These are phyloP conservation scores for Meles meles DNA, from an alignment of 2,113 vertebrate genomes.

Conservation along the genomic window DNA sequence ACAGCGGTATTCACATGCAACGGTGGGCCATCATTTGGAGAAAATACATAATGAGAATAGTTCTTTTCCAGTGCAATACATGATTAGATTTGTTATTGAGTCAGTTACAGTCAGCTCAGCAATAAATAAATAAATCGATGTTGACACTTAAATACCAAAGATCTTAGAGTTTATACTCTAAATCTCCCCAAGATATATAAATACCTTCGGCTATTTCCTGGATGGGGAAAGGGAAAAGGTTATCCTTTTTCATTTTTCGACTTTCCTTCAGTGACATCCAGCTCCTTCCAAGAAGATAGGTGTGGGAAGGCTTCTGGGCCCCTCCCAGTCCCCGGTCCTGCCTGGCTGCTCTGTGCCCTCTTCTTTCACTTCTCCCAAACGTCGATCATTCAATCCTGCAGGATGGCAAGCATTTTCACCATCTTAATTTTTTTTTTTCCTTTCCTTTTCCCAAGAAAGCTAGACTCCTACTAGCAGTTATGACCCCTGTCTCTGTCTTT, in stretches of 20 bases:
- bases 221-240: slow-evolving; percentile 65
- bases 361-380: slow-evolving; percentile 55
- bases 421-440: background rate
- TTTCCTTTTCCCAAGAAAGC: slow-evolving; percentile 24
- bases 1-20: slow-evolving; percentile 80
- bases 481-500: background rate
- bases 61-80: slow-evolving; percentile 77
- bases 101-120: slow-evolving; percentile 84
- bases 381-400: slow-evolving; percentile 62
- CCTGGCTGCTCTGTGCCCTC: background rate
- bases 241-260: slow-evolving; percentile 62
- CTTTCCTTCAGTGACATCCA: slow-evolving; percentile 62
- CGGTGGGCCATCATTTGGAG: slow-evolving; percentile 76
- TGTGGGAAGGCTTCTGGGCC: slow-evolving; percentile 44
- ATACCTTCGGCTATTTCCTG: slow-evolving; percentile 75
- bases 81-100: slow-evolving; percentile 87
- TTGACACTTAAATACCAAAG: slow-evolving; percentile 86
- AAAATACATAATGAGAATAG: slow-evolving; percentile 84
- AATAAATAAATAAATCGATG: slow-evolving; percentile 89
- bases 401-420: slow-evolving; percentile 68
- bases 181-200: slow-evolving; percentile 82
- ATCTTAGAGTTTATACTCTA: slow-evolving; percentile 83
- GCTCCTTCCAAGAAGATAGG: slow-evolving; percentile 53
- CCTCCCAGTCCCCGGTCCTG: slow-evolving; percentile 41
- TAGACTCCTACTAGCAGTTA: background rate